phyloP scores from a whole-genome alignment of 2,888 invertebrate species.

The Odontomyia ornata region DNA sequence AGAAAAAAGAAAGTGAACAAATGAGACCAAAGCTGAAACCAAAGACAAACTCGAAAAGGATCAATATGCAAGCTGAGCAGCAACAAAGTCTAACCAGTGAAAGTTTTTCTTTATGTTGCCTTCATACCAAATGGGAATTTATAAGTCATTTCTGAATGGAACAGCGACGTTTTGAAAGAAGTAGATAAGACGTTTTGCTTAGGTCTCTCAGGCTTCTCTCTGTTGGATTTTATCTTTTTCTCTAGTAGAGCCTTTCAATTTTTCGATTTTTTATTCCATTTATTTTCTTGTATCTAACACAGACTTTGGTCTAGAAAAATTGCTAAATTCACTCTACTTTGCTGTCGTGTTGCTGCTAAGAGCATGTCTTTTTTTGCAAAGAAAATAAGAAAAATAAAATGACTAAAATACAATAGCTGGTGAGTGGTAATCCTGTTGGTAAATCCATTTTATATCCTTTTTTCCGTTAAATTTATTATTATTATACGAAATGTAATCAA shows the following conservation, averaged over 20 bases:
- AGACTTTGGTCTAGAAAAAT: too few species aligned
- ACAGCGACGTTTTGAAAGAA: too few species aligned
- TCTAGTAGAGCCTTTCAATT: too few species aligned
- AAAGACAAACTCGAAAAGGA: neutral
- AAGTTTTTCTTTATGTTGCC: neutral
- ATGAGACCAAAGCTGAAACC: too few species aligned
- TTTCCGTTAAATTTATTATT: constrained; percentile 35
- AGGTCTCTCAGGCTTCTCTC: too few species aligned
- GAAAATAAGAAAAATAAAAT: neutral
- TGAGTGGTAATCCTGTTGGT: constrained; percentile 4
- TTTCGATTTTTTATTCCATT: too few species aligned
- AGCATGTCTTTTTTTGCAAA: neutral
- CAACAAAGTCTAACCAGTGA: neutral
- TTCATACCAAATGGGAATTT: neutral
- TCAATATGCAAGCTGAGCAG: neutral
- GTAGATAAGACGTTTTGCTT: too few species aligned
- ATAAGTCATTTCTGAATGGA: constrained; percentile 6
- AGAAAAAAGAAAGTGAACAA: too few species aligned
- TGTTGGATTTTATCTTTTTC: too few species aligned
- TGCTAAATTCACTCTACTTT: too few species aligned
- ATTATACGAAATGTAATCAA: constrained; percentile 32
- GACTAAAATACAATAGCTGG: neutral
- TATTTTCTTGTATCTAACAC: too few species aligned
- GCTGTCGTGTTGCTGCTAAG: neutral
- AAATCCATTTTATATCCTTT: constrained; percentile 32